Percentiles rank a stretch among this genome's conserved stretches.
These are phyloP conservation scores for Drosophila cracens DNA, from an alignment of 2,888 invertebrate genomes.

Conservation along the genomic window DNA sequence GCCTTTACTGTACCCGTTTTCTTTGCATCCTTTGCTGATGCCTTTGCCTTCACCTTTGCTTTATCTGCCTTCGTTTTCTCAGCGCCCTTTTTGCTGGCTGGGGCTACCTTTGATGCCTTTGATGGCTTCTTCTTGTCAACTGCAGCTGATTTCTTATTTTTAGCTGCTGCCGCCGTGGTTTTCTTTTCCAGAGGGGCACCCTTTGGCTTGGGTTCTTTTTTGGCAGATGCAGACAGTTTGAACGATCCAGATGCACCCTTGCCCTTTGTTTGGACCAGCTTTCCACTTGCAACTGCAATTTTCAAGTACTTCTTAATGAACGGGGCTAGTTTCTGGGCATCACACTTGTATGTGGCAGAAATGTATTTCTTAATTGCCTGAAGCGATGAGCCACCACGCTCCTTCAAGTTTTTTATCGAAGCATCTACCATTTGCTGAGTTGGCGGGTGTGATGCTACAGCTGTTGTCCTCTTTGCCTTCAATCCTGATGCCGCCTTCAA, in stretches of 20 bases:
- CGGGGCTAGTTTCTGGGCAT: conserved; percentile 75
- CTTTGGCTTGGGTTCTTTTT: conserved; percentile 49
- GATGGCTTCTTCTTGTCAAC: conserved; percentile 49
- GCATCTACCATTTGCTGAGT: conserved; percentile 59
- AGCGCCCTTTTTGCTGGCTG: conserved; percentile 33
- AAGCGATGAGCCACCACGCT: conserved; percentile 60
- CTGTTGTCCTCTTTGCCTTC: conserved; percentile 34
- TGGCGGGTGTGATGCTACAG: conserved; percentile 44
- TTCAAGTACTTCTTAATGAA: conserved; percentile 88
- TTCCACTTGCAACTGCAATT: conserved; percentile 86
- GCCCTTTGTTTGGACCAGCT: conserved; percentile 80
- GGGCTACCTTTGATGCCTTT: conserved; percentile 39
- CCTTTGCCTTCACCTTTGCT: conserved; percentile 12
- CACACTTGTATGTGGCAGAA: conserved; percentile 56
- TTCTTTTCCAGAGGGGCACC: conserved; percentile 40
- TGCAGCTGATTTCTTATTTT: conserved; percentile 25
- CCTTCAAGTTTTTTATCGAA: conserved; percentile 51
- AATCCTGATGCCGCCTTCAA: too few relatives aligned
- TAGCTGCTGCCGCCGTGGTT: conserved; percentile 16
- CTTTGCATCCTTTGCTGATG: conserved; percentile 41
- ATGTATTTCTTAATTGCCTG: conserved; percentile 61
- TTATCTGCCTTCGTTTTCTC: conserved; percentile 47
- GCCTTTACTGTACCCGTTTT: conserved; percentile 48
- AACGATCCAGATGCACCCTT: conserved; percentile 65
- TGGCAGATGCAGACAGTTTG: conserved; percentile 54